Evolutionary conservation across 92 coral and sea anemone genomes (phyloP).

Genomic region (Blastomussa wellsi): DNA sequence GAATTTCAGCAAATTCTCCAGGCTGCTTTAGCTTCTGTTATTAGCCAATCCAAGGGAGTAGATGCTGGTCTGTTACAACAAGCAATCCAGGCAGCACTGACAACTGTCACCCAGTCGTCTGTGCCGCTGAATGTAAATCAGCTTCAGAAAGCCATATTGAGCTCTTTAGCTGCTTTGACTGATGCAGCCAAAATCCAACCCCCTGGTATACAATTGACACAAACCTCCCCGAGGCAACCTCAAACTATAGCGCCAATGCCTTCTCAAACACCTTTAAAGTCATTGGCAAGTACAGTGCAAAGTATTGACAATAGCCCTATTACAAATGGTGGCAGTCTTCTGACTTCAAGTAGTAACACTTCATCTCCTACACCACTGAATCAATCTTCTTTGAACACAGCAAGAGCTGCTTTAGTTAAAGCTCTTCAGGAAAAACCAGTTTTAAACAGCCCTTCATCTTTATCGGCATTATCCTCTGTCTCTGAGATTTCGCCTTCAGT

Average conservation of each 20-base stretch:
- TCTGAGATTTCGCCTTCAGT: background rate
- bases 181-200: background rate
- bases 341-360: background rate
- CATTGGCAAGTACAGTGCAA: background rate
- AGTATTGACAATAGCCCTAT: background rate
- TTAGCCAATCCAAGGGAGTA: slow-evolving; percentile 4
- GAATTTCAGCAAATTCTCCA: slow-evolving; percentile 39
- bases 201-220: background rate
- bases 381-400: slow-evolving; percentile 8
- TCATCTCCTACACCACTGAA: background rate
- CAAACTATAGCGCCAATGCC: slow-evolving; percentile 21
- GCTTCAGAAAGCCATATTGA: slow-evolving; percentile 26
- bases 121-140: slow-evolving; percentile 10
- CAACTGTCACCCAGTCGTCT: slow-evolving; percentile 24
- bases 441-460: slow-evolving; percentile 12
- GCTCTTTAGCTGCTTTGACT: background rate
- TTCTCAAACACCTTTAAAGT: background rate
- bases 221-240: background rate
- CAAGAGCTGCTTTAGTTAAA: slow-evolving; percentile 25
- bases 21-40: slow-evolving; percentile 29
- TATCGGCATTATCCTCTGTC: background rate
- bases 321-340: background rate
- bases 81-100: slow-evolving; percentile 32
- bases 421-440: slow-evolving; percentile 26
- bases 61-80: slow-evolving; percentile 30